These are phyloP conservation scores for Octopus bimaculoides DNA, from an alignment of 1,140 invertebrate genomes.

Conservation along the genomic window DNA sequence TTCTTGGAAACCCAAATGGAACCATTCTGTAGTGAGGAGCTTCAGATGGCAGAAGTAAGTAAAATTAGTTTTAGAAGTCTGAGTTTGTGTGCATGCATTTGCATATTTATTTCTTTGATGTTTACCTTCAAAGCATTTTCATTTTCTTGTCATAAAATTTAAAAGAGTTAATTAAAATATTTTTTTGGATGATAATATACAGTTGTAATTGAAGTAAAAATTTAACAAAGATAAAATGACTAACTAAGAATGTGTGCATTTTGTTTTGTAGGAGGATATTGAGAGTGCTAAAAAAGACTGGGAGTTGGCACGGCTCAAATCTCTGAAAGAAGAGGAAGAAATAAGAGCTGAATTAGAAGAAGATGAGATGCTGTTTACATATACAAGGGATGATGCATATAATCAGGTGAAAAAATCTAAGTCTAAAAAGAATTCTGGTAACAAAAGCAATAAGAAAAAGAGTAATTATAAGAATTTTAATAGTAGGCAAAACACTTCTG, in stretches of 20 bases:
- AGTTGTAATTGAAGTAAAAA: too few species aligned
- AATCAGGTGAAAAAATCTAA: constrained; percentile 48
- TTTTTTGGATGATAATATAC: too few species aligned
- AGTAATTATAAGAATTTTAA: neutral
- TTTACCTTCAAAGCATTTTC: too few species aligned
- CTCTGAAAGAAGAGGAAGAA: constrained; percentile 61
- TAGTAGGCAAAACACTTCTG: neutral
- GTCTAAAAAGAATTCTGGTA: neutral
- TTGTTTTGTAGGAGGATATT: constrained; percentile 63
- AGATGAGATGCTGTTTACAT: constrained; percentile 64
- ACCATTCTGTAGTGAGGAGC: constrained; percentile 77
- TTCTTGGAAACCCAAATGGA: constrained; percentile 75
- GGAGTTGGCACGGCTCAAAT: constrained; percentile 80
- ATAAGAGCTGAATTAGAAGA: constrained; percentile 65
- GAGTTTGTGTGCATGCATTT: too few species aligned
- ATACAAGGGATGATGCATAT: constrained; percentile 47
- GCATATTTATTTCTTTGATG: too few species aligned
- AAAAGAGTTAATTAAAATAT: too few species aligned
- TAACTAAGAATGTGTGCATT: constrained; percentile 4
- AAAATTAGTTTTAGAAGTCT: too few species aligned
- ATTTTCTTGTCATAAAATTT: too few species aligned
- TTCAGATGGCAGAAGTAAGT: constrained; percentile 78
- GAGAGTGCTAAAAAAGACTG: constrained; percentile 78
- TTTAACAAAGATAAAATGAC: neutral
- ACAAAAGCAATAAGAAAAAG: constrained; percentile 17